These are phyloP conservation scores for Cydia fagiglandana DNA, from an alignment of 1,140 invertebrate genomes.

Conservation along the genomic window DNA sequence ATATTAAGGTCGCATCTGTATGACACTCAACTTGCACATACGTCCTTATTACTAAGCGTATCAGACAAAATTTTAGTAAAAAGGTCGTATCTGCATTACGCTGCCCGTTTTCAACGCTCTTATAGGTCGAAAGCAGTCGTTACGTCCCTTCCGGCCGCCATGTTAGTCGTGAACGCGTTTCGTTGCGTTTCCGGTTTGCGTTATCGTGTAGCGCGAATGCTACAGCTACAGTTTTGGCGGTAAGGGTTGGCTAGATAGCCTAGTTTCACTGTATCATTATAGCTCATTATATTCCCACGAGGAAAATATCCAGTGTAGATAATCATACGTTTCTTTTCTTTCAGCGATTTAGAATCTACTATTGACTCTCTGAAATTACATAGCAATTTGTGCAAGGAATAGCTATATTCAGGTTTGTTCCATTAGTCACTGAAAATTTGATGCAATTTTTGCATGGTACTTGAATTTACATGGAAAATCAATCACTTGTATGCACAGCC, in stretches of 20 bases:
- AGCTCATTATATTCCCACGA: not conserved
- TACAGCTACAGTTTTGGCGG: constrained; percentile 13
- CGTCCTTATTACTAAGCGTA: not conserved
- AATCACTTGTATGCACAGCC: too few relatives aligned
- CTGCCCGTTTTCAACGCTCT: not conserved
- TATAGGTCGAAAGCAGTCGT: not conserved
- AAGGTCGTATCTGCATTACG: not conserved
- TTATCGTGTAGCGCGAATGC: constrained; percentile 6
- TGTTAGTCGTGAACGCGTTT: constrained; percentile 23
- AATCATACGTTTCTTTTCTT: too few relatives aligned
- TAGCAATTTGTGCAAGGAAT: too few relatives aligned
- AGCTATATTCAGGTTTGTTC: too few relatives aligned
- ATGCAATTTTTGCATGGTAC: too few relatives aligned
- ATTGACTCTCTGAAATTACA: too few relatives aligned
- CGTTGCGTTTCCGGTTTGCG: constrained; percentile 24
- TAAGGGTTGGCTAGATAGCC: constrained; percentile 11
- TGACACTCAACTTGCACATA: not conserved
- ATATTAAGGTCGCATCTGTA: not conserved
- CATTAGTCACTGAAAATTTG: too few relatives aligned
- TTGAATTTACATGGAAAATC: too few relatives aligned
- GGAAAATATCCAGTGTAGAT: too few relatives aligned
- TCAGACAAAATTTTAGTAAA: not conserved
- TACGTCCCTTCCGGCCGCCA: constrained; percentile 25
- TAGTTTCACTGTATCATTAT: not conserved
- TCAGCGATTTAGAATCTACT: too few relatives aligned